Conservation (phyloP, 1,140 invertebrate species). For the Conus ventricosus region DNA sequence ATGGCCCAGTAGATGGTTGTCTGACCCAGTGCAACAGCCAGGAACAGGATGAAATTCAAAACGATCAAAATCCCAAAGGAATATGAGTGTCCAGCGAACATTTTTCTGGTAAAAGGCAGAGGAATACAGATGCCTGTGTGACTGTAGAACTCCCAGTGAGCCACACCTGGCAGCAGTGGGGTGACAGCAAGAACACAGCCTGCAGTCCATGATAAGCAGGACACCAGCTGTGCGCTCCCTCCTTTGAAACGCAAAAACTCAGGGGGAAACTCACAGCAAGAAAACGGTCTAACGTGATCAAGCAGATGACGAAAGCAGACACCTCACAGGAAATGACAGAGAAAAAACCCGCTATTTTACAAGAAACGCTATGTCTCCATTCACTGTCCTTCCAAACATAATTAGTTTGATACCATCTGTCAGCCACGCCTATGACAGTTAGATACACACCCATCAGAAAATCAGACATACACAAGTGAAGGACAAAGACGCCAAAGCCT, state of each 20-base stretch:
- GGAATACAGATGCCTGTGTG: background rate
- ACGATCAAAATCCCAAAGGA: constrained; percentile 3
- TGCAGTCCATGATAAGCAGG: background rate
- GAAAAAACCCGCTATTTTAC: background rate
- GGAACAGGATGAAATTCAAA: background rate
- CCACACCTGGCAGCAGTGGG: background rate
- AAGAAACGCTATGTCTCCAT: background rate
- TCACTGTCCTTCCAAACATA: background rate
- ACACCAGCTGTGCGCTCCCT: background rate
- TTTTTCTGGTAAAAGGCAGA: background rate
- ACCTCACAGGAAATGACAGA: background rate
- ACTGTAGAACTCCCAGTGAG: constrained; percentile 15
- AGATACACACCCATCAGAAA: background rate
- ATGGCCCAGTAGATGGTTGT: background rate
- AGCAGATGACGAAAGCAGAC: background rate
- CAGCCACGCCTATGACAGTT: background rate
- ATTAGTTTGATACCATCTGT: background rate
- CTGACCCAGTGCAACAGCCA: background rate
- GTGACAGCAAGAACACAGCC: background rate
- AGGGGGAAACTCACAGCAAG: background rate
- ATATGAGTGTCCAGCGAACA: background rate
- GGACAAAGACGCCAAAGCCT: constrained; percentile 4
- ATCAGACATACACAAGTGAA: background rate
- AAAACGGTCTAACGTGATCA: background rate
- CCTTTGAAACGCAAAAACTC: background rate